Conservation (phyloP, 2,797 vertebrate species). For the Tokudaia tokunoshimensis region DNA sequence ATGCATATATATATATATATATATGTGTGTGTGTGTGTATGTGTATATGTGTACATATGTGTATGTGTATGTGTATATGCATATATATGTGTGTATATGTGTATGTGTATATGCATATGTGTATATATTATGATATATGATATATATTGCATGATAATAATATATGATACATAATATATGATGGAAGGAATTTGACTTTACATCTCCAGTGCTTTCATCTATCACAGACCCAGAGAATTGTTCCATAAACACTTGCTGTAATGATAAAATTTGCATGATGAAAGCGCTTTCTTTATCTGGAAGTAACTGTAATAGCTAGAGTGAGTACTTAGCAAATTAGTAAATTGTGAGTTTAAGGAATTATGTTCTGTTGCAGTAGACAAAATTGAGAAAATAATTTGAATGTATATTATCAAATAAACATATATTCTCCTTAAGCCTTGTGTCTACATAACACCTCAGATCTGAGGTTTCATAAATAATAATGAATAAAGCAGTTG, state of each 20-base stretch:
- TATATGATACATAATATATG: no score
- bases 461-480: constrained; percentile 18
- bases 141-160: no score
- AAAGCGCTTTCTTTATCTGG: constrained; percentile 71
- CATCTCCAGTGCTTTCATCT: constrained; percentile 36
- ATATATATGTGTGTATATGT: no score
- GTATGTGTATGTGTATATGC: no score
- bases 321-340: constrained; percentile 70
- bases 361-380: constrained; percentile 65
- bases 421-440: constrained; percentile 25
- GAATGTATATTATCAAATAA: constrained; percentile 52
- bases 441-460: not conserved
- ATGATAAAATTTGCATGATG: constrained; percentile 77
- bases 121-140: no score
- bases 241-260: constrained; percentile 63
- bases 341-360: constrained; percentile 72
- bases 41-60: no score
- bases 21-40: no score
- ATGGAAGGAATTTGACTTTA: not conserved
- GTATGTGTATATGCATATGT: no score
- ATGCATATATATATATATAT: no score
- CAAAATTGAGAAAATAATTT: constrained; percentile 75
- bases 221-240: constrained; percentile 40
- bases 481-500: not conserved
- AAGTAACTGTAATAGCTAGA: constrained; percentile 63